A percentile compares a stretch with the other conserved stretches of the same genome.
Conservation (phyloP, 2,113 vertebrate species). For the Origma solitaria region DNA sequence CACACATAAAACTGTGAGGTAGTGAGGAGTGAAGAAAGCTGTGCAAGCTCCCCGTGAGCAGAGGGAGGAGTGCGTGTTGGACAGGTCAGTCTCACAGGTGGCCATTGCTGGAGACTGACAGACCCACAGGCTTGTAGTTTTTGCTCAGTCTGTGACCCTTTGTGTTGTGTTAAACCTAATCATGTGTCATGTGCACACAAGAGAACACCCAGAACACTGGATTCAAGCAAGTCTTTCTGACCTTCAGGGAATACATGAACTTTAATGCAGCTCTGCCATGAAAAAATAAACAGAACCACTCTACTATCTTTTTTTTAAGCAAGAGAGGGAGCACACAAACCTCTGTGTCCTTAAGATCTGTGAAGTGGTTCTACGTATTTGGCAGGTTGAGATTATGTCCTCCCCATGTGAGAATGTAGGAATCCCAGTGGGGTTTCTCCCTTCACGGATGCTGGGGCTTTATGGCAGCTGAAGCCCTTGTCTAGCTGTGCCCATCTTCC, state of each 20-base stretch:
- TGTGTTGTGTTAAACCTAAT: neutral
- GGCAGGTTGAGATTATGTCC: neutral
- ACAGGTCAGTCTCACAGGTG: neutral
- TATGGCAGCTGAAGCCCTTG: neutral
- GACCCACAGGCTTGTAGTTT: neutral
- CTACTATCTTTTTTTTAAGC: neutral
- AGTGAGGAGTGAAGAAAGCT: neutral
- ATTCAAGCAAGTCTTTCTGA: neutral
- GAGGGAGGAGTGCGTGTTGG: neutral
- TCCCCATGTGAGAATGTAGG: neutral
- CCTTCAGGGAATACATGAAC: neutral
- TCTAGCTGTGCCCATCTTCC: accelerated
- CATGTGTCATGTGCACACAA: neutral
- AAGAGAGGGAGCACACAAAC: neutral
- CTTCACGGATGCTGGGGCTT: neutral
- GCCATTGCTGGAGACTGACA: neutral
- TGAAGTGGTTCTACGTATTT: neutral
- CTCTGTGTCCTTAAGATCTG: neutral
- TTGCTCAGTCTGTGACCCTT: neutral
- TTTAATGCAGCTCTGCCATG: neutral
- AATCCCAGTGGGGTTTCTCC: neutral
- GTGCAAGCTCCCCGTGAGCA: neutral
- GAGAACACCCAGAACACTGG: neutral
- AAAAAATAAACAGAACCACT: slow-evolving; percentile 4
- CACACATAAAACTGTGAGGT: accelerated